phyloP scores from a whole-genome alignment of 2,888 invertebrate genomes.

The Lasiommata megera region DNA sequence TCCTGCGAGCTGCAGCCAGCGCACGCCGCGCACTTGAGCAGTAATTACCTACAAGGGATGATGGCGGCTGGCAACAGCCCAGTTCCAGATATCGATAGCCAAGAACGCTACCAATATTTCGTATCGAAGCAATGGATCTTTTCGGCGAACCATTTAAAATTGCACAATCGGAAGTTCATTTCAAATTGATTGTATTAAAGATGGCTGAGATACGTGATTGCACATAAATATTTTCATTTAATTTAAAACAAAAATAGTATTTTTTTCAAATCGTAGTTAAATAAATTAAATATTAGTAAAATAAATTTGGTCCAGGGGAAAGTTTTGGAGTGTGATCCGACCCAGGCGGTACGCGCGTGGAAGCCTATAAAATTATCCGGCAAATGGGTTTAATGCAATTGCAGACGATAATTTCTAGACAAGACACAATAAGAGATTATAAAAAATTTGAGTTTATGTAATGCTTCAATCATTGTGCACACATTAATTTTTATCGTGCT shows the following conservation, averaged over 20 bases:
- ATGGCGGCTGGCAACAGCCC: conserved; percentile 36
- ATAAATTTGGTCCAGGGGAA: no score
- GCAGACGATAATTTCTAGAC: no score
- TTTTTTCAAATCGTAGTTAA: background rate
- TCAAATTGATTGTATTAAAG: conserved; percentile 28
- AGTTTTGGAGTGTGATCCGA: no score
- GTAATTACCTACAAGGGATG: conserved; percentile 34
- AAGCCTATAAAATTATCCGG: no score
- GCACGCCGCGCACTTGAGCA: conserved; percentile 30
- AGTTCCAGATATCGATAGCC: conserved; percentile 32
- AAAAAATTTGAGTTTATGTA: no score
- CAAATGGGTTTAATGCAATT: no score
- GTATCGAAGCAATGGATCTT: conserved; percentile 38
- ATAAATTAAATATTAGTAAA: background rate
- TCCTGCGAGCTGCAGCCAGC: conserved; percentile 28
- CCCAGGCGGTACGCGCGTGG: no score
- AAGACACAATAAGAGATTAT: no score
- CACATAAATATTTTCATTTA: background rate
- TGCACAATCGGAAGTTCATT: conserved; percentile 37
- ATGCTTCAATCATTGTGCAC: no score
- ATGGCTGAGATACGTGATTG: background rate
- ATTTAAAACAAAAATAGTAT: background rate
- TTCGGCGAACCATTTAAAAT: conserved; percentile 35
- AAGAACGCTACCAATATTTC: conserved; percentile 33
- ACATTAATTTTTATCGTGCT: no score